A percentile compares a stretch with the other conserved stretches of the same genome.
Evolutionary conservation across 2,888 invertebrate species (phyloP).

Genomic region (Aphodius sticticus): DNA sequence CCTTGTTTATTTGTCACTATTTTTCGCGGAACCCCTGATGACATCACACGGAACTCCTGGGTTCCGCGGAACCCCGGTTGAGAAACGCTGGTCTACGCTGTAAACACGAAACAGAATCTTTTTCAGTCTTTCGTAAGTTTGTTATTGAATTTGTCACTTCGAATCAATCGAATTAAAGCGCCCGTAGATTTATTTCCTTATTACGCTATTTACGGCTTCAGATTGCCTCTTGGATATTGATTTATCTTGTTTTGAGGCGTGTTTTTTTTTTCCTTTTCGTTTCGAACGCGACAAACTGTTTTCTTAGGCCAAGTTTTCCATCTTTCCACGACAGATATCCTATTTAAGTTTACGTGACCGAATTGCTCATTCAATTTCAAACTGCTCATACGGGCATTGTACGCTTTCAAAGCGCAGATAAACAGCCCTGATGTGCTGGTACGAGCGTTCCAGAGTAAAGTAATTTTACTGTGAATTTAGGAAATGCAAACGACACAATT

Average conservation of each 20-base stretch:
- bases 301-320: not conserved
- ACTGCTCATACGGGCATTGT: not conserved
- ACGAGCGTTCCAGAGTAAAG: not conserved
- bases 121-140: not conserved
- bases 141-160: not conserved
- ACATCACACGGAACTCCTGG: too few relatives aligned
- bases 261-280: not conserved
- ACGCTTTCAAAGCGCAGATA: not conserved
- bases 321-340: not conserved
- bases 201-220: not conserved
- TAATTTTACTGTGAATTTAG: not conserved
- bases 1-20: too few relatives aligned
- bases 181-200: not conserved
- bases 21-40: too few relatives aligned
- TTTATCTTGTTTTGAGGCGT: not conserved
- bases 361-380: conserved; percentile 4
- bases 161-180: not conserved
- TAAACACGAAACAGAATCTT: not conserved
- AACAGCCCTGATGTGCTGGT: not conserved
- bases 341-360: not conserved
- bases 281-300: not conserved
- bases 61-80: too few relatives aligned
- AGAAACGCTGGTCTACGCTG: not conserved
- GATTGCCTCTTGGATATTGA: not conserved
- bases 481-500: not conserved